Base-by-base conservation (phyloP, 2,113 vertebrate species). In the Protomyctophum bolini region DNA sequence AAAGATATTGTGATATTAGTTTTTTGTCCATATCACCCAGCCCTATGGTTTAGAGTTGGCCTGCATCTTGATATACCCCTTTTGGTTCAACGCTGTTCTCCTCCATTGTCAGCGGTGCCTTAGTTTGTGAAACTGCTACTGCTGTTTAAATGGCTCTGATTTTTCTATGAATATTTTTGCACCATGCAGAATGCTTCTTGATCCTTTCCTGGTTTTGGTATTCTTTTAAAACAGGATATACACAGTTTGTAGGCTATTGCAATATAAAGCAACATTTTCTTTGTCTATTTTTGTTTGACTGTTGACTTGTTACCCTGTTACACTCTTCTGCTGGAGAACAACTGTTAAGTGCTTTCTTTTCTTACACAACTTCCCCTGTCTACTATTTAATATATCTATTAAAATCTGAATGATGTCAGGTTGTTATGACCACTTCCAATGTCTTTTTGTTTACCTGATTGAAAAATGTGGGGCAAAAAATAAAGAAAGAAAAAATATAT, bases 71-170 rank as follows among this genome's bases (percentile, higher is more conserved):
- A 21, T 21, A 29, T 29, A 29, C 57, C 7, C 57, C 28, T 58
- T 21, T 14, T 10, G 55, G 55, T 15, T 41, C 15, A 14, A 58
- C 12, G 29, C 7, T 6, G 33, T 56, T 9, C 45, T 58, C 28
- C 66, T 68, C 70, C 55, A 10, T 72, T 76, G 65, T 70, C 62
- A 75, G 82, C 62, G 76, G 82, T 91, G 89, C 85, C 86, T 91
- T 88, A 78, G 65, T 82, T 66, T 74, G 21, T 73, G 57, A 79
- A 81, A 14, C 68, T 76, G 57, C 66, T 50, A 33, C 59, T 72
- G 59, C 28, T 73, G 63, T 70, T 73, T 41, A 63, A 75, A 81
- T 48, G 47, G 79, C 63, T 64, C 52, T 66, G 0, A 2, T 70
- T 74, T 79, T 72, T 41, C 51, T 79, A 73, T 6, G 61, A n/a